Evolutionary conservation across 2,888 invertebrate species (phyloP).

Genomic region (Polydrusus cervinus): DNA sequence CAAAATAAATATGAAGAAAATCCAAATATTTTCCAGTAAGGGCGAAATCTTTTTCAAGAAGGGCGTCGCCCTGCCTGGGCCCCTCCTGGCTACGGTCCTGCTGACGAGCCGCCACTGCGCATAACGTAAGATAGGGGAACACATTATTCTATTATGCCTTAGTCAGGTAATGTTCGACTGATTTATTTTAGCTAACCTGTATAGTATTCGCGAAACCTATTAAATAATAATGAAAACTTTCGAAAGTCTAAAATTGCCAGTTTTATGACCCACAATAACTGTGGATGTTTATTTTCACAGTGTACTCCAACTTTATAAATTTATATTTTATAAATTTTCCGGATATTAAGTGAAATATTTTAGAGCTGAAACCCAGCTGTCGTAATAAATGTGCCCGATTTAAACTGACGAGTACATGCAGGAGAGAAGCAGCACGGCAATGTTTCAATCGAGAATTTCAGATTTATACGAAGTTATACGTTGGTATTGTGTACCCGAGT

Average conservation of each 20-base stretch:
- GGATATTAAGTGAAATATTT: constrained; percentile 25
- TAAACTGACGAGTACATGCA: constrained; percentile 7
- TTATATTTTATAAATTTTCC: constrained; percentile 29
- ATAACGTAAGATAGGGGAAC: too few relatives aligned
- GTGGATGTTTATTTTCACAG: constrained; percentile 27
- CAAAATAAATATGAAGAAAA: too few relatives aligned
- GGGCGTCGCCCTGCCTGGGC: too few relatives aligned
- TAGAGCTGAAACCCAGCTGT: constrained; percentile 2
- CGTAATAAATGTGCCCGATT: constrained; percentile 15
- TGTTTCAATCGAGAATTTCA: too few relatives aligned
- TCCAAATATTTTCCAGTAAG: too few relatives aligned
- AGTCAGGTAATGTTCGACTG: too few relatives aligned
- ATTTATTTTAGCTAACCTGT: background rate
- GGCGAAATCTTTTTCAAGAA: too few relatives aligned
- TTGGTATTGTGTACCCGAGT: too few relatives aligned
- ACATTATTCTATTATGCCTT: background rate
- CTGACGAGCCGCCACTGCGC: too few relatives aligned
- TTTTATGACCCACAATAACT: constrained; percentile 11
- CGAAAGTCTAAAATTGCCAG: constrained; percentile 8
- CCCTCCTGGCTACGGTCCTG: too few relatives aligned
- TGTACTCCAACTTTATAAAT: constrained; percentile 33
- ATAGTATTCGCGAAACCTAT: background rate
- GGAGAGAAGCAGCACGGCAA: background rate
- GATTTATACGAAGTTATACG: too few relatives aligned
- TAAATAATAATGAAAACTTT: background rate